Evolutionary conservation across 2,113 vertebrate genomes (phyloP), one percentile per base, ranked within the genome.

Genomic region (Rhabdomys dilectus): DNA sequence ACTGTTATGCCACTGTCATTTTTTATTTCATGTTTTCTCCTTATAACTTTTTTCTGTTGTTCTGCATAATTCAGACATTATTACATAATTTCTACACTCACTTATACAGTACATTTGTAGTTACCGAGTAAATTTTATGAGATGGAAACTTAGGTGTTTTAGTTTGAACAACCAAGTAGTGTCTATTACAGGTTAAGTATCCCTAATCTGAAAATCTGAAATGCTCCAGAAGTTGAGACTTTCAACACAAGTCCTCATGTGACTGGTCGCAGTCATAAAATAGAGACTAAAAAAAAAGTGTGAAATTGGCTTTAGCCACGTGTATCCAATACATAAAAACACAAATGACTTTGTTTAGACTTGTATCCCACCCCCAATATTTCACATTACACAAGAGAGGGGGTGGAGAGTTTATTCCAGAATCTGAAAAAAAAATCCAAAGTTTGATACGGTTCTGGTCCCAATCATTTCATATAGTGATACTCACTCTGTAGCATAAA

Each of bases 121-220:
- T 95, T 78, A 93, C 16, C 31, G 34, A 84, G 29, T 90, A 51
- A 93, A 34, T 45, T 89, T 84, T 51, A 87, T 73, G 34, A 93
- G 29, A 51, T 93, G 88, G 87, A 88, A 91, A 39, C 36, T 62
- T 94, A 93, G 31, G 12, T 87, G 78, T 96, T 95, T 97, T 97
- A 77, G 91, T 97, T 96, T 29, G 36, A 56, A 94, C 62, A 90
- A 89, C 34, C 48, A 84, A 4, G 86, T 84, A 75, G 68, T 93
- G 21, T 85, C 21, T 91, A 51, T 92, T 91, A 87, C 12, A 91
- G 36, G 1, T 42, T 88, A 36, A 73, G 17, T 22, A 51, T 80
- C 42, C 62, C 42, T 62, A 80, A 39, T 88, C 12, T 80, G 24
- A 73, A 95, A 60, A 88, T 72, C 34, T 81, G 29, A 88, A 78